A percentile compares a stretch with the other conserved stretches of the same genome.
Conservation (phyloP, 2,797 vertebrate species). For the Amphiprion clarkii region DNA sequence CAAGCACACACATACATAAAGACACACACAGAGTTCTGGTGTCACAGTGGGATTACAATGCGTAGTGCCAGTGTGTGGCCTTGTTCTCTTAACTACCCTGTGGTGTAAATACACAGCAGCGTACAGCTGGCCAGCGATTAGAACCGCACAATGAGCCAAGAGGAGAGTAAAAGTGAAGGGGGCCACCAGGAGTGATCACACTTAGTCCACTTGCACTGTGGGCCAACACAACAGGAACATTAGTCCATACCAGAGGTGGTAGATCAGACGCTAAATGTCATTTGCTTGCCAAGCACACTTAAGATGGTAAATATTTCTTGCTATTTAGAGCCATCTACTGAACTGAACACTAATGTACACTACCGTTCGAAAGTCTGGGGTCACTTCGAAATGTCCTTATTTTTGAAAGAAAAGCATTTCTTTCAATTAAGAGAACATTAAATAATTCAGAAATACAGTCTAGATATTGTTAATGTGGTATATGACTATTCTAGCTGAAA, state of each 20-base stretch:
- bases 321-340: conserved; percentile 11
- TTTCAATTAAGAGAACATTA: no score
- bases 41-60: conserved; percentile 76
- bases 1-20: conserved; percentile 34
- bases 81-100: conserved; percentile 79
- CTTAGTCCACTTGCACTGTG: conserved; percentile 55
- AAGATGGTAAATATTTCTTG: conserved; percentile 30
- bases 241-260: conserved; percentile 30
- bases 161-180: conserved; percentile 65
- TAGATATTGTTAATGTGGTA: no score
- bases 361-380: no score
- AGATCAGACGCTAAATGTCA: conserved; percentile 43
- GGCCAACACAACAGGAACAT: conserved; percentile 40
- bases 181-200: conserved; percentile 65
- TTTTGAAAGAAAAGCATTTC: no score
- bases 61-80: conserved; percentile 77
- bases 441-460: no score
- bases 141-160: conserved; percentile 72
- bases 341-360: background rate
- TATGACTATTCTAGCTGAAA: no score
- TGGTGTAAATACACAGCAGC: conserved; percentile 77
- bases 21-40: conserved; percentile 37
- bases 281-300: conserved; percentile 12
- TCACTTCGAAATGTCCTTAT: no score
- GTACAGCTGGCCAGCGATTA: conserved; percentile 83